Conservation (phyloP, 2,888 invertebrate species). For the Seladonia tumulorum region DNA sequence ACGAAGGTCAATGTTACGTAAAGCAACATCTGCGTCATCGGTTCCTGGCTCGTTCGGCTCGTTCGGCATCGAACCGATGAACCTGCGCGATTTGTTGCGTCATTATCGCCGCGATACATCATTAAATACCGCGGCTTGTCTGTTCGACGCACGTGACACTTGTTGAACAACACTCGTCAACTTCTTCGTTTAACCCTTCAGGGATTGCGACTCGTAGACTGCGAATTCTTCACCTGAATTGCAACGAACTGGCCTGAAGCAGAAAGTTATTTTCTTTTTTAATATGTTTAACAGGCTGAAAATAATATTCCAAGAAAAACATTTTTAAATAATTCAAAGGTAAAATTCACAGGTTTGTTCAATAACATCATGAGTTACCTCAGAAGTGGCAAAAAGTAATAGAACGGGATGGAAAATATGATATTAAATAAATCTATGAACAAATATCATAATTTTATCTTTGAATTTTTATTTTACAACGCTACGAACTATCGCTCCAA, state of each 20-base stretch:
- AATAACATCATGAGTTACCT: no score
- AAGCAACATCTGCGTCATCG: slow-evolving; percentile 70
- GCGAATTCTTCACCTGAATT: not conserved
- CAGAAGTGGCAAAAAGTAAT: no score
- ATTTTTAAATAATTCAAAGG: no score
- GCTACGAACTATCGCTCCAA: no score
- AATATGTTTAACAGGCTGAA: no score
- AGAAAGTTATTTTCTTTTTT: not conserved
- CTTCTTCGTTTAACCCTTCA: not conserved
- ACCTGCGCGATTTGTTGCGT: slow-evolving; percentile 36
- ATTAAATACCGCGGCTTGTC: not conserved
- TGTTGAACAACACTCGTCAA: not conserved
- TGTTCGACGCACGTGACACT: slow-evolving; percentile 19
- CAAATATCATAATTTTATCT: no score
- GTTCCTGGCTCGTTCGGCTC: slow-evolving; percentile 48
- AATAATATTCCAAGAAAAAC: no score
- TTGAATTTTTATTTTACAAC: no score
- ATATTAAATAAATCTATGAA: no score
- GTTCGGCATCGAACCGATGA: slow-evolving; percentile 48
- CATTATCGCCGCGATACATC: slow-evolving; percentile 25
- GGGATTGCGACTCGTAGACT: not conserved
- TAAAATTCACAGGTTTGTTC: no score
- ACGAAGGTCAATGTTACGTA: slow-evolving; percentile 82
- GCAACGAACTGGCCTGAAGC: not conserved
- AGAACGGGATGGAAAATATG: no score